phyloP scores from a whole-genome alignment of 2,113 vertebrate species.

The Nematolebias whitei region DNA sequence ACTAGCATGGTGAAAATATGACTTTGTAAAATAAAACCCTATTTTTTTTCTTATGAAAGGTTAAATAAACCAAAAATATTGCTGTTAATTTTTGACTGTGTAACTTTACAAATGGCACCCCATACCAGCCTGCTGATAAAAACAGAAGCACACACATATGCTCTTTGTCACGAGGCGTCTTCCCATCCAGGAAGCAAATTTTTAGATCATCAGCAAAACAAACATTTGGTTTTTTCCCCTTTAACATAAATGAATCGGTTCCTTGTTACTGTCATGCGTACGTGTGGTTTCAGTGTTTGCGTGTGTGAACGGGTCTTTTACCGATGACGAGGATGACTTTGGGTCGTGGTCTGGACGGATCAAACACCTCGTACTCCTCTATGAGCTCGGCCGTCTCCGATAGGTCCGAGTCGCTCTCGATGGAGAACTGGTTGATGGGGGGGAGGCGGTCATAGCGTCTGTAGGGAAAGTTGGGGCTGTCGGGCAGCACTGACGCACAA shows the following conservation, averaged over 20 bases:
- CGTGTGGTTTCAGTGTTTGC: neutral
- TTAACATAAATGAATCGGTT: conserved; percentile 7
- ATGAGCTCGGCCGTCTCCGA: conserved; percentile 98
- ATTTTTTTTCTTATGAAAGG: too few species aligned
- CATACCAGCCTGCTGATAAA: too few species aligned
- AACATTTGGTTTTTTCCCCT: conserved; percentile 7
- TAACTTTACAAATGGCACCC: too few species aligned
- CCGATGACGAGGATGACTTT: conserved; percentile 98
- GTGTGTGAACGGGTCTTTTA: conserved; percentile 58
- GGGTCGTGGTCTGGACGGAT: conserved; percentile 89
- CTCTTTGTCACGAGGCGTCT: neutral
- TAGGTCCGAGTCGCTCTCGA: conserved; percentile 97
- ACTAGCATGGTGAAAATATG: too few species aligned
- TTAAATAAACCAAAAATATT: too few species aligned
- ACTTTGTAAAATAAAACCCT: too few species aligned
- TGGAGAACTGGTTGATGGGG: conserved; percentile 98
- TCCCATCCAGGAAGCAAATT: conserved; percentile 28
- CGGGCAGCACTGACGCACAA: conserved; percentile 88
- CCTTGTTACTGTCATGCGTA: neutral
- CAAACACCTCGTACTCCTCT: conserved; percentile 97
- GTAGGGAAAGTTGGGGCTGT: conserved; percentile 93
- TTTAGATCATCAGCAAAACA: conserved; percentile 20
- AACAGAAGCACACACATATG: conserved; percentile 15
- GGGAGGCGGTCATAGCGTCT: conserved; percentile 95
- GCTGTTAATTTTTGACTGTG: too few species aligned